These are phyloP conservation scores for Yponomeuta sedellus DNA, from an alignment of 2,888 invertebrate genomes.

Conservation along the genomic window DNA sequence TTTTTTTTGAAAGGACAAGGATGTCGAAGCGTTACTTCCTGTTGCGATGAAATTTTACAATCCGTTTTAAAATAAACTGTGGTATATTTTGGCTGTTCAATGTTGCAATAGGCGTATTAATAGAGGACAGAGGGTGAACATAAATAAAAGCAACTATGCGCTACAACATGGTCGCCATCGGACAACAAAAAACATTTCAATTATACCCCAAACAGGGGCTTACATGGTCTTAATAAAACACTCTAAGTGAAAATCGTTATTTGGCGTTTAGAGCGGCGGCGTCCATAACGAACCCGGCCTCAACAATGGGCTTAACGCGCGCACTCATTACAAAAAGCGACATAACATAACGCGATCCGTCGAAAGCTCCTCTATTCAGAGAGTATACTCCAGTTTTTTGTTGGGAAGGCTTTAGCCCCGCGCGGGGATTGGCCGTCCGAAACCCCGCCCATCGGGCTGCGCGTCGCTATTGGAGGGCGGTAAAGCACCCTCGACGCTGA, in stretches of 20 bases:
- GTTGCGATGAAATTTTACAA: no score
- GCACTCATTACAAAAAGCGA: conserved; percentile 76
- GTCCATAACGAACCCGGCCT: conserved; percentile 71
- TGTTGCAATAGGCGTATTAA: not conserved
- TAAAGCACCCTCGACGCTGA: conserved; percentile 74
- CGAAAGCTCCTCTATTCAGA: conserved; percentile 74
- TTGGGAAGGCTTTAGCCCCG: conserved; percentile 54
- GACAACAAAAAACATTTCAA: conserved; percentile 21
- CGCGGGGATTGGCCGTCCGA: conserved; percentile 47
- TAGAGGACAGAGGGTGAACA: not conserved
- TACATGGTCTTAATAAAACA: conserved; percentile 72
- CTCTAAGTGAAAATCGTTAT: conserved; percentile 75
- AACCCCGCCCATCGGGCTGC: conserved; percentile 58
- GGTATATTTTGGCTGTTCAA: not conserved
- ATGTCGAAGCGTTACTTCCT: no score
- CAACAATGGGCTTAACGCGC: conserved; percentile 76
- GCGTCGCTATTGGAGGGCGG: conserved; percentile 53
- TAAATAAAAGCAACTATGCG: not conserved
- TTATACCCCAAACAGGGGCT: conserved; percentile 36
- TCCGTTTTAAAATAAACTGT: not conserved
- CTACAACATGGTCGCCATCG: conserved; percentile 7
- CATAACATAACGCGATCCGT: conserved; percentile 73
- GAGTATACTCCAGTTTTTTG: conserved; percentile 73
- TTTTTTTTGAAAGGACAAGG: no score
- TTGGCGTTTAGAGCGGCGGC: conserved; percentile 70